These are phyloP conservation scores for Cynodonichthys magdalenae DNA, from an alignment of 2,797 vertebrate genomes.

Conservation along the genomic window DNA sequence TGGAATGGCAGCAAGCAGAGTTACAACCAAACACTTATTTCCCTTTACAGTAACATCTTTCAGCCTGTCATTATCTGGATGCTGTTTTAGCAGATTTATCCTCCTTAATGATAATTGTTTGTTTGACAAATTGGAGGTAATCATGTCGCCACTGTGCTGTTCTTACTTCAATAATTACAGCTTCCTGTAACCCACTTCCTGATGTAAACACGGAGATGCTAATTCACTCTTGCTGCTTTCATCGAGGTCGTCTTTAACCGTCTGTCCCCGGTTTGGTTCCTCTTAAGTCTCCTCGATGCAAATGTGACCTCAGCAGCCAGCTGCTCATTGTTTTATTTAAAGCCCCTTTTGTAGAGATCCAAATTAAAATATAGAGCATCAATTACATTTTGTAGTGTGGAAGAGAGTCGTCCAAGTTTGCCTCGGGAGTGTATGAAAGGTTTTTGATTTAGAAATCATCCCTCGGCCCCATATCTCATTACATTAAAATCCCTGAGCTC, in stretches of 20 bases:
- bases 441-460: constrained; percentile 30
- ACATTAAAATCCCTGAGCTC: constrained; percentile 20
- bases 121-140: not conserved
- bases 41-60: not conserved
- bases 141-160: not conserved
- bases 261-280: constrained; percentile 3
- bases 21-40: too few species aligned
- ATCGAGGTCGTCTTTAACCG: constrained; percentile 4
- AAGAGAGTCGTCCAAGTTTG: constrained; percentile 28
- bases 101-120: not conserved
- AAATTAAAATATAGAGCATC: constrained; percentile 58
- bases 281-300: constrained; percentile 38
- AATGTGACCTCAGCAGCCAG: constrained; percentile 40
- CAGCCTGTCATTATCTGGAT: not conserved
- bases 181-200: not conserved
- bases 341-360: constrained; percentile 49
- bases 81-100: not conserved
- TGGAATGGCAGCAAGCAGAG: too few species aligned
- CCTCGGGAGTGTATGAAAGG: constrained; percentile 28
- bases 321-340: constrained; percentile 54
- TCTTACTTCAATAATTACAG: not conserved
- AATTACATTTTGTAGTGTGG: constrained; percentile 43
- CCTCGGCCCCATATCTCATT: constrained; percentile 37
- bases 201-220: not conserved
- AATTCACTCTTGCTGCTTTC: not conserved